Base-by-base conservation (phyloP, 2,797 vertebrate genomes). In the Chrosomus eos region DNA sequence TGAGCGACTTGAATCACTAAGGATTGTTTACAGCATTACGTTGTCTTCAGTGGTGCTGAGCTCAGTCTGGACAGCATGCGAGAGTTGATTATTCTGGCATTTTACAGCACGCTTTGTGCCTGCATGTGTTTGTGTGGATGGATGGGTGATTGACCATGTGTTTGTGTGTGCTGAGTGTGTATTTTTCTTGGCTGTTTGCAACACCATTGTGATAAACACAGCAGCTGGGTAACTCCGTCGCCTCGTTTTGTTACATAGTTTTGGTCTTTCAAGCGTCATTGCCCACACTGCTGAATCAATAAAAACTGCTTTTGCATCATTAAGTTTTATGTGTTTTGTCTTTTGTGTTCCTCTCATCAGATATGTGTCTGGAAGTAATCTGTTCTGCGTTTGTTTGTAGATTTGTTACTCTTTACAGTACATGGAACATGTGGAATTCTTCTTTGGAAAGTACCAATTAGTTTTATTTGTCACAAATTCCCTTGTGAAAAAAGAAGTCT, bases 61-160 rank as follows among this genome's bases (percentile, higher is more conserved):
- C 73, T 80, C 48, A 67, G 33, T 66, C 28, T 71, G 70, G 73
- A 87, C 82, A 33, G 38, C 71, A 89, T 2, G 51, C 26, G n/a
- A 89, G 87, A 89, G 84, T 72, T 85, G 85, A 81, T 84, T 89
- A 87, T 88, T 87, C 79, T 67, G 87, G 84, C 87, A 80, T 86
- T 89, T 87, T 84, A 86, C 80, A 79, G 53, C 74, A 72, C 28
- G 67, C 62, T 53, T 80, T 58, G 73, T 36, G 89, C 85, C 90
- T 91, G 74, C 92, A 91, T 92, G 90, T 92, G 90, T 88, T 88
- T 92, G 88, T 90, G 90, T 82, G 62, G 43, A 51, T 66, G 86
- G 38, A 45, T 79, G 70, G 43, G 58, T 84, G 86, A 71, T 77
- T 71, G 82, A 80, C 40, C 19, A 14, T 76, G 58, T 79, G 68